phyloP scores from a whole-genome alignment of 2,797 vertebrate genomes.

The Limnodromus scolopaceus region DNA sequence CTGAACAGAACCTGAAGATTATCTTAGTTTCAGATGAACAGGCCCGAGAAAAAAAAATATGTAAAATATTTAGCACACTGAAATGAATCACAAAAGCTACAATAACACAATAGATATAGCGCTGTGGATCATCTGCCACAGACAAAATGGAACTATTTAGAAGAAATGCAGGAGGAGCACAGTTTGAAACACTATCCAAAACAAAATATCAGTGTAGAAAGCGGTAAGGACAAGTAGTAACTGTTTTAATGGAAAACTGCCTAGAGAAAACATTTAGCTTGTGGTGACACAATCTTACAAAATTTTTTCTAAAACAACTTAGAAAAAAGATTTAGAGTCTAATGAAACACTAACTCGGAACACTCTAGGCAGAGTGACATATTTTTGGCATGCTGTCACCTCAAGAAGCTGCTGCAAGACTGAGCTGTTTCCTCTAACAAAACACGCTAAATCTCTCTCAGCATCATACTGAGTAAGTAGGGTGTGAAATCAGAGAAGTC shows the following conservation, averaged over 20 bases:
- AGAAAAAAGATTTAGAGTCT: neutral
- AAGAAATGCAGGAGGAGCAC: neutral
- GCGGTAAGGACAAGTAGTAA: neutral
- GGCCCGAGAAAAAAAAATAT: neutral
- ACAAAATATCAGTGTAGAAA: neutral
- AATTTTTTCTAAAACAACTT: neutral
- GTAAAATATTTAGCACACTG: neutral
- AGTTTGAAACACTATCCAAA: neutral
- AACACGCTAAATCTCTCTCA: neutral
- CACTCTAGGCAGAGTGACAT: neutral
- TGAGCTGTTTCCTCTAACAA: neutral
- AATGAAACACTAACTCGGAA: neutral
- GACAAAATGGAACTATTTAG: neutral
- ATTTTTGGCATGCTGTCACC: neutral
- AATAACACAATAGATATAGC: neutral
- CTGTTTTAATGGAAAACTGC: neutral
- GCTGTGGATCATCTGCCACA: neutral
- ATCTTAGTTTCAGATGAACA: neutral
- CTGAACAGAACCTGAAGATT: neutral
- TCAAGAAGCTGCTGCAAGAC: neutral
- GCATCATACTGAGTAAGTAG: neutral
- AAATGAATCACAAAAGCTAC: neutral
- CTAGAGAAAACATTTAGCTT: neutral
- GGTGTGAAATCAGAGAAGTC: neutral
- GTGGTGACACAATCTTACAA: neutral